Base-by-base conservation (phyloP, 1,140 invertebrate genomes). In the Trichoplusia ni region DNA sequence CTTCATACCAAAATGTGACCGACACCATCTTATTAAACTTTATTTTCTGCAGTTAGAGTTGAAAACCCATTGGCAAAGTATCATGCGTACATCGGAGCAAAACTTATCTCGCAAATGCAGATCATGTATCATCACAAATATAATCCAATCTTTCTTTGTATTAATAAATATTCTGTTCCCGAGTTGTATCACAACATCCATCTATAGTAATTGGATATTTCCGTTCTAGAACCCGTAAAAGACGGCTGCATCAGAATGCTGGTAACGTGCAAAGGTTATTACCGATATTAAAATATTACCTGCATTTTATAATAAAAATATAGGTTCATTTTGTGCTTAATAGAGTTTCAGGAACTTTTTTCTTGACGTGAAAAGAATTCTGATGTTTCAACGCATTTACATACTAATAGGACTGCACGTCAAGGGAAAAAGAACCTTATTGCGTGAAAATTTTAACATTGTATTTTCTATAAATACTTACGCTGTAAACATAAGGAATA, bases 181-280 rank as follows among this genome's bases (percentile, higher is more conserved):
- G 42, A 21, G 14, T 21, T 2, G 35, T 33, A 51, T 51, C 47
- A 51, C 16, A 47, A 13, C 27, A 35, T 35, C 19, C 27, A 51
- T 29, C n/a, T 9, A 11, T 29, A 35, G 31, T 51, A 51, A 51
- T 35, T 33, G 47, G 18, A 51, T 51, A 14, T 51, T 35, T 51
- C 47, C 18, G 27, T 51, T 51, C 44, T 47, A 16, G 33, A 14
- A 11, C 25, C 25, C 29, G 47, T 33, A 21, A 13, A 29, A 27
- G 46, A 49, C 14, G 46, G 31, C 25, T 49, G 29, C 47, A 51
- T 51, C 29, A 18, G 29, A 31, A 49, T 49, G 14, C 27, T 16
- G 29, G 27, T 49, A 49, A 25, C 21, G 9, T 47, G 16, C 1
- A n/a, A 16, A 29, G 23, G 25, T 14, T 31, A n/a, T 21, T 18